phyloP scores from a whole-genome alignment of 2,113 vertebrate species.

The Oreochromis tanganicae region DNA sequence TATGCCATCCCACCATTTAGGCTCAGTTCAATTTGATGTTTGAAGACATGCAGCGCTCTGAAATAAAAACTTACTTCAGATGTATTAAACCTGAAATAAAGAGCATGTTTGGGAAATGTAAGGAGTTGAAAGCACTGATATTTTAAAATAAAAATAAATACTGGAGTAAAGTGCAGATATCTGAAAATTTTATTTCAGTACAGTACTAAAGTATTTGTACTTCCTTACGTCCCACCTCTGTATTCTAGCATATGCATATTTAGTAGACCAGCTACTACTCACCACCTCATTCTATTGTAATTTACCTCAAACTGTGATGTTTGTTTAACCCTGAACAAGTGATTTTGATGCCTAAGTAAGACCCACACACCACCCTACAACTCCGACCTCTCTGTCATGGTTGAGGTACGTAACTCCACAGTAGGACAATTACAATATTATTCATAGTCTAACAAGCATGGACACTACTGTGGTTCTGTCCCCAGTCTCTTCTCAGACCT shows the following conservation, averaged over 20 bases:
- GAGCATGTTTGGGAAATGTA: background rate
- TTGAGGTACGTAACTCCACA: background rate
- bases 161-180: background rate
- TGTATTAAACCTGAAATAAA: background rate
- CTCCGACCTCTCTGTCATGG: background rate
- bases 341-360: background rate
- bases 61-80: background rate
- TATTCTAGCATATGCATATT: background rate
- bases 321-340: background rate
- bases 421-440: background rate
- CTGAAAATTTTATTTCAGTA: background rate
- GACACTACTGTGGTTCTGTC: background rate
- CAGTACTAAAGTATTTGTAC: background rate
- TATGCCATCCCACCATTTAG: background rate
- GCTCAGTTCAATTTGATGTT: background rate
- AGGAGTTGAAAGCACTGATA: background rate
- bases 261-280: background rate
- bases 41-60: background rate
- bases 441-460: background rate
- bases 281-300: background rate
- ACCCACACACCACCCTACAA: background rate
- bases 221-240: background rate
- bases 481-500: background rate
- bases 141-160: background rate
- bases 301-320: background rate